phyloP scores from a whole-genome alignment of 2,113 vertebrate species.

The Ctenodactylus gundi region DNA sequence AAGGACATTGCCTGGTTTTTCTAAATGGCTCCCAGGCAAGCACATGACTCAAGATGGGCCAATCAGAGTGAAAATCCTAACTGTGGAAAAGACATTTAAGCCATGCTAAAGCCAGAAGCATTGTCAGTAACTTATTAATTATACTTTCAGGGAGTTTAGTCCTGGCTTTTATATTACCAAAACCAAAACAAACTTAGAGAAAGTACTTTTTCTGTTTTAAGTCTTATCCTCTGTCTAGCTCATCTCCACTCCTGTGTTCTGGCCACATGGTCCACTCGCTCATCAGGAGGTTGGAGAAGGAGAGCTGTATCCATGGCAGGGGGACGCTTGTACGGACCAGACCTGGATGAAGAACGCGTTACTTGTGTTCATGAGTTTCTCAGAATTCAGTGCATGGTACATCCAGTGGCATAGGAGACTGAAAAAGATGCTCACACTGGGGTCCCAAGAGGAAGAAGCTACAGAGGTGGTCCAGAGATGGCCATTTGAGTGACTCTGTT shows the following conservation, averaged over 20 bases:
- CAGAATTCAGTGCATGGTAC: not conserved
- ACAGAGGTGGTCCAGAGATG: not conserved
- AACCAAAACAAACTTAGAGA: slow-evolving; percentile 5
- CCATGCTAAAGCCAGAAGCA: not conserved
- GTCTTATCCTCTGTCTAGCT: not conserved
- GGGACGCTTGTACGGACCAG: not conserved
- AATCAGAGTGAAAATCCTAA: not conserved
- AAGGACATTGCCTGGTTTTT: not conserved
- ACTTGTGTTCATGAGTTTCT: not conserved
- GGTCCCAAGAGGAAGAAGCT: not conserved
- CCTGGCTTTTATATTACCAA: not conserved
- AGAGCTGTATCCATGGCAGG: not conserved
- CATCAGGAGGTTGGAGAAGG: not conserved
- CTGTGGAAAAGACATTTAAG: not conserved
- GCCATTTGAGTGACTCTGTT: not conserved
- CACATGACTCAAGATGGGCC: not conserved
- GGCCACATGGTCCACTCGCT: not conserved
- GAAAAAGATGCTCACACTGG: not conserved
- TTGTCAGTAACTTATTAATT: not conserved
- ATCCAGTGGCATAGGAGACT: not conserved
- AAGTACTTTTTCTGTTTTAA: not conserved
- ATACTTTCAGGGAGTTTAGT: not conserved
- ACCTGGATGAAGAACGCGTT: not conserved
- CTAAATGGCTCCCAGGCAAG: not conserved
- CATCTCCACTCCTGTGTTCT: not conserved